These are phyloP conservation scores for Boulengeromyrus knoepffleri DNA, from an alignment of 2,113 vertebrate genomes.

Conservation along the genomic window DNA sequence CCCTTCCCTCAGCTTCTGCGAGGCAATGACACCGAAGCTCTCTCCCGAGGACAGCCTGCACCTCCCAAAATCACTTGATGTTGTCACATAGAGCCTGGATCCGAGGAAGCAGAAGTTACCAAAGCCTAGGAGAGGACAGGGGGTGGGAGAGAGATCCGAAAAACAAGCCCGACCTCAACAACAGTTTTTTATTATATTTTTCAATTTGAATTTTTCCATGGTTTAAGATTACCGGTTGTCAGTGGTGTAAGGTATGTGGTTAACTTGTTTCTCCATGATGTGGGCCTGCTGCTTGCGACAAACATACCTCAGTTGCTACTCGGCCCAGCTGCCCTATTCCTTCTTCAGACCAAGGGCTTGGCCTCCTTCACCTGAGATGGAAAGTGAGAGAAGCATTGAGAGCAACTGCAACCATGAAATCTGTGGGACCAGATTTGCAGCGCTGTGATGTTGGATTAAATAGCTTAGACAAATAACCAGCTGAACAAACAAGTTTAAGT, in stretches of 20 bases:
- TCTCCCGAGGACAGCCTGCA: not conserved
- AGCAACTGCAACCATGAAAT: not conserved
- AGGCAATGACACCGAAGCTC: not conserved
- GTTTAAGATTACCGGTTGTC: not conserved
- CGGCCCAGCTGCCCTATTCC: not conserved
- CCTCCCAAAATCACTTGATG: not conserved
- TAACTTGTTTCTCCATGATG: not conserved
- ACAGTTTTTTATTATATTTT: not conserved
- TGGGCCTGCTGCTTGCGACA: not conserved
- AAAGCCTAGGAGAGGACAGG: not conserved
- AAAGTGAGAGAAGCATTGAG: not conserved
- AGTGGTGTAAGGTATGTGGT: not conserved
- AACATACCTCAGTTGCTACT: not conserved
- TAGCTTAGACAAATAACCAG: not conserved
- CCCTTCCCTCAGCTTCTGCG: not conserved
- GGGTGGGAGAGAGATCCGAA: not conserved
- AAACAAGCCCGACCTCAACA: not conserved
- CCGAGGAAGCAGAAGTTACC: not conserved
- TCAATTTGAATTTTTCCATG: not conserved
- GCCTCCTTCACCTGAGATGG: not conserved
- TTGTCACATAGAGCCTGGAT: not conserved
- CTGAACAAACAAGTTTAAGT: not conserved
- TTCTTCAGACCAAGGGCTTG: not conserved
- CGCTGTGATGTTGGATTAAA: not conserved
- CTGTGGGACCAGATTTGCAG: not conserved